Percentiles rank a stretch among this genome's conserved stretches.
Evolutionary conservation across 2,888 invertebrate species (phyloP).

Genomic region (Plemyria rubiginata): DNA sequence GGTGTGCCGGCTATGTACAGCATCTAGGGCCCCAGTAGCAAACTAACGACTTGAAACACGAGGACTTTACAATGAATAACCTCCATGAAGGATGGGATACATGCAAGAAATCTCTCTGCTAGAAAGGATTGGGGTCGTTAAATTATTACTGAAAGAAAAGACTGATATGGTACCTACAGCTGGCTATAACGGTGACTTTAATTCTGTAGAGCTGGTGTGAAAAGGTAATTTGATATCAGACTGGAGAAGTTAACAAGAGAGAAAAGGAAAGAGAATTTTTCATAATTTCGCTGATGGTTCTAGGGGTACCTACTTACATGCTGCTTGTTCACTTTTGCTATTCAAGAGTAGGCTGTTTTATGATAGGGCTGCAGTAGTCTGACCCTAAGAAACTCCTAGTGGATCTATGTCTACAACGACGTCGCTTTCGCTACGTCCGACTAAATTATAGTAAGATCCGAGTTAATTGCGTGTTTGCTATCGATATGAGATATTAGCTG

Average conservation of each 20-base stretch:
- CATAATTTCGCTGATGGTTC: no score
- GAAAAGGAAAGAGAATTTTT: no score
- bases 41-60: conserved; percentile 15
- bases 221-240: no score
- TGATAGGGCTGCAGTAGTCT: conserved; percentile 11
- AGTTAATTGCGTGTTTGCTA: conserved; percentile 68
- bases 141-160: no score
- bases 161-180: no score
- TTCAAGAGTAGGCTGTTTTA: conserved; percentile 9
- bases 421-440: conserved; percentile 54
- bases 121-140: background rate
- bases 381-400: conserved; percentile 23
- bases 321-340: background rate
- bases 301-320: background rate
- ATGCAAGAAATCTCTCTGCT: background rate
- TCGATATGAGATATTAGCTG: conserved; percentile 61
- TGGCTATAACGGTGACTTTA: no score
- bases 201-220: no score
- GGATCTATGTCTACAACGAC: conserved; percentile 40
- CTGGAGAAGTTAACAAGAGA: no score
- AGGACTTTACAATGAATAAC: conserved; percentile 5
- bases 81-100: background rate
- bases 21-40: conserved; percentile 40
- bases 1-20: conserved; percentile 47
- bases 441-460: conserved; percentile 61